Conservation (phyloP, 2,888 invertebrate species). For the Cloeon dipterum region DNA sequence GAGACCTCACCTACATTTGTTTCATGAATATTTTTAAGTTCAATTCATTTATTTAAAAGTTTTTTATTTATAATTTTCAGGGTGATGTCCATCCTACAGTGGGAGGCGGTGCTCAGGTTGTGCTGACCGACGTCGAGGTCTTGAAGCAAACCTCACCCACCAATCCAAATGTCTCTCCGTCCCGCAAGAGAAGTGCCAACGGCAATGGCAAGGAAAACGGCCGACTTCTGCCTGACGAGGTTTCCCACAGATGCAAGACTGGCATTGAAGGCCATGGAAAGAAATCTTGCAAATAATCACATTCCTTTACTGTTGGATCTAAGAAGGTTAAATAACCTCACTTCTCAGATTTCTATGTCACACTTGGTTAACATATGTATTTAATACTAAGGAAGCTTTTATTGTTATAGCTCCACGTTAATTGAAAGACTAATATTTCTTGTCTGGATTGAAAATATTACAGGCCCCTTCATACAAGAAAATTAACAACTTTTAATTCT, state of each 20-base stretch:
- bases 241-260: constrained; percentile 4
- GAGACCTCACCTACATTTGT: too few species aligned
- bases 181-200: constrained; percentile 15
- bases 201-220: constrained; percentile 4
- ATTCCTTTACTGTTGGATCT: not conserved
- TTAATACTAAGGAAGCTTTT: too few species aligned
- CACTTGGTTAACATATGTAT: too few species aligned
- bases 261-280: constrained; percentile 4
- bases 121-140: constrained; percentile 86
- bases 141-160: constrained; percentile 60
- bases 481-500: too few species aligned
- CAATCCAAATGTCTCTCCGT: constrained; percentile 16
- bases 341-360: too few species aligned
- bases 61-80: too few species aligned
- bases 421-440: too few species aligned
- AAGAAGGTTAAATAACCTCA: too few species aligned
- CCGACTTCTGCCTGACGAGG: not conserved
- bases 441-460: too few species aligned
- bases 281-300: constrained; percentile 1
- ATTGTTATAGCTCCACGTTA: too few species aligned
- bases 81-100: constrained; percentile 84
- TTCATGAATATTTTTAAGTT: not conserved
- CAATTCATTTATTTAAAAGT: not conserved
- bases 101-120: constrained; percentile 85
- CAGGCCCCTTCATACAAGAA: too few species aligned